A percentile compares a stretch with the other conserved stretches of the same genome.
These are phyloP conservation scores for Mus spicilegus DNA, from an alignment of 2,113 vertebrate genomes.

Conservation along the genomic window DNA sequence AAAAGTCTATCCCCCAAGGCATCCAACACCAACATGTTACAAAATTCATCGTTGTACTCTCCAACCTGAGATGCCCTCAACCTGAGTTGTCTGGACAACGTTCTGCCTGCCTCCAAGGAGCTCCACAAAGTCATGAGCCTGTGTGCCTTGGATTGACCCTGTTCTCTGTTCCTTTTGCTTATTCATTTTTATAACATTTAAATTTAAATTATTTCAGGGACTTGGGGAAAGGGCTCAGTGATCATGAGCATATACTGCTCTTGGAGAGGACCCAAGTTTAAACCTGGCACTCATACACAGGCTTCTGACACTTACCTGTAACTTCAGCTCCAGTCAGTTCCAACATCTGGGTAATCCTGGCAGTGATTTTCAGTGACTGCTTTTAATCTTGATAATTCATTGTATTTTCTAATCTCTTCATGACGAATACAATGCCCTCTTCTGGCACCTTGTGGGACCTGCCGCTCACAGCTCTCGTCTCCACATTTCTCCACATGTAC, in stretches of 20 bases:
- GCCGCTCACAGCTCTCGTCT: background rate
- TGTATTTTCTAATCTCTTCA: background rate
- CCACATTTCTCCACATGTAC: background rate
- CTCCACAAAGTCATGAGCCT: background rate
- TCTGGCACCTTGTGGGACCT: background rate
- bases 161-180: background rate
- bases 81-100: background rate
- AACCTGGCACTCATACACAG: too few relatives aligned
- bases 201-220: background rate
- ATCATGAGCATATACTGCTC: background rate
- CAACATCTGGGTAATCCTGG: background rate
- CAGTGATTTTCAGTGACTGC: background rate
- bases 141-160: background rate
- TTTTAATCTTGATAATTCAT: background rate
- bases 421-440: background rate
- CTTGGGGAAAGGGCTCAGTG: background rate
- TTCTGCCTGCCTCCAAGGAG: background rate
- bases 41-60: background rate
- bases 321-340: background rate
- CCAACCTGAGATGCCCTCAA: background rate
- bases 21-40: background rate
- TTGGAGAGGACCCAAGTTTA: background rate
- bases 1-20: background rate
- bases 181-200: constrained; percentile 15
- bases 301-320: background rate